Evolutionary conservation across 2,113 vertebrate genomes (phyloP).

Genomic region (Urocitellus parryii): DNA sequence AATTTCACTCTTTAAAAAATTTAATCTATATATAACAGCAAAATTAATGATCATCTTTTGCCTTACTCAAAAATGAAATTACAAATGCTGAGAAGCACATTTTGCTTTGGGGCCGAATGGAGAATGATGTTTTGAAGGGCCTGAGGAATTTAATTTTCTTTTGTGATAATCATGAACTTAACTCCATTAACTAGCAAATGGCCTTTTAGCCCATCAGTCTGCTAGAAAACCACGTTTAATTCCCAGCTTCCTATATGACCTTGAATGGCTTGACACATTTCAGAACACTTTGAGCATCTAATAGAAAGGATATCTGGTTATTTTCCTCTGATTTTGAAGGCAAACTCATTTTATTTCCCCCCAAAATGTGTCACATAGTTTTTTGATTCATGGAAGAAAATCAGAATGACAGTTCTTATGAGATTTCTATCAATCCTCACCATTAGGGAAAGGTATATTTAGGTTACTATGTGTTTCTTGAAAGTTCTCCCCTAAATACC

Average conservation of each 20-base stretch:
- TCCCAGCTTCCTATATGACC: neutral
- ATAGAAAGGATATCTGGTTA: neutral
- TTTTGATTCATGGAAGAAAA: neutral
- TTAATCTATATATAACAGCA: neutral
- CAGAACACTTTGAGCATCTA: neutral
- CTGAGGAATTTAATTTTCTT: constrained; percentile 68
- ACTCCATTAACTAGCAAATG: constrained; percentile 38
- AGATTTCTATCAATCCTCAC: neutral
- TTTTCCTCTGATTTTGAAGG: constrained; percentile 37
- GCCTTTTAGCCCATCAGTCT: constrained; percentile 35
- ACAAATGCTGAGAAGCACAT: neutral
- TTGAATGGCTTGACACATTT: neutral
- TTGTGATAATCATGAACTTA: constrained; percentile 53
- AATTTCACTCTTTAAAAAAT: constrained; percentile 28
- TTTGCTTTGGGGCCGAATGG: constrained; percentile 47
- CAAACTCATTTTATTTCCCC: neutral
- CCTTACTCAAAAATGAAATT: constrained; percentile 48
- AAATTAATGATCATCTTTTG: neutral
- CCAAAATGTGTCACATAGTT: neutral
- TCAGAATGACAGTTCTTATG: neutral
- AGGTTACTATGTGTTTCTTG: neutral
- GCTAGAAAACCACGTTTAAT: constrained; percentile 32
- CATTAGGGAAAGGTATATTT: constrained; percentile 13
- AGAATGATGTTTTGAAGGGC: constrained; percentile 56
- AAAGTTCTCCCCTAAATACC: neutral